Evolutionary conservation across 92 coral and sea anemone species (phyloP).

Genomic region (Micromussa lordhowensis): DNA sequence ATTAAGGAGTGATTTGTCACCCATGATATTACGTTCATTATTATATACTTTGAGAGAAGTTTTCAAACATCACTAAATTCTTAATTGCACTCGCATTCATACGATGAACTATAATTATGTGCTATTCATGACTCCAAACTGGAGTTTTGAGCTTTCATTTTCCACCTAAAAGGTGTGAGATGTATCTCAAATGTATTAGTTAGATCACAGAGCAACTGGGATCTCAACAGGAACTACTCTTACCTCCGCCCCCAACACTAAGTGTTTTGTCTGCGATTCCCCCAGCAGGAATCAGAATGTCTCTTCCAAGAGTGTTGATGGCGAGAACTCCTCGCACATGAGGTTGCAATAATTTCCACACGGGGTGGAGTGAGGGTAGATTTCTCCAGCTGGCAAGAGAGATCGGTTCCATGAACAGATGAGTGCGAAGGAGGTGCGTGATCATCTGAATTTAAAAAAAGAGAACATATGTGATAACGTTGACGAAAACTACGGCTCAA

Average conservation of each 20-base stretch:
- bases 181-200: too few relatives aligned
- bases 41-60: too few relatives aligned
- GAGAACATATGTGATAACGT: neutral
- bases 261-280: constrained; percentile 46
- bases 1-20: too few relatives aligned
- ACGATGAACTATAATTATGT: too few relatives aligned
- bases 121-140: too few relatives aligned
- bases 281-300: constrained; percentile 28
- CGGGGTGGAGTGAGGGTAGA: constrained; percentile 52
- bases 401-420: constrained; percentile 54
- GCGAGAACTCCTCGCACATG: constrained; percentile 51
- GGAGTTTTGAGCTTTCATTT: too few relatives aligned
- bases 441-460: constrained; percentile 31
- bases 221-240: neutral
- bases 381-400: constrained; percentile 58
- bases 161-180: too few relatives aligned
- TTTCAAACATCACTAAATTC: too few relatives aligned
- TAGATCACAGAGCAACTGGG: too few relatives aligned
- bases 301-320: constrained; percentile 44
- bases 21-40: too few relatives aligned
- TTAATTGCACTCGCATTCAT: too few relatives aligned
- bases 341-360: constrained; percentile 53
- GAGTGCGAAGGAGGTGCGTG: constrained; percentile 46
- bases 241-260: constrained; percentile 59
- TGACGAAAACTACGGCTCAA: neutral